Percentiles rank a stretch among this genome's conserved stretches.
phyloP scores from a whole-genome alignment of 2,888 invertebrate species.

The Hypomecis punctinalis region DNA sequence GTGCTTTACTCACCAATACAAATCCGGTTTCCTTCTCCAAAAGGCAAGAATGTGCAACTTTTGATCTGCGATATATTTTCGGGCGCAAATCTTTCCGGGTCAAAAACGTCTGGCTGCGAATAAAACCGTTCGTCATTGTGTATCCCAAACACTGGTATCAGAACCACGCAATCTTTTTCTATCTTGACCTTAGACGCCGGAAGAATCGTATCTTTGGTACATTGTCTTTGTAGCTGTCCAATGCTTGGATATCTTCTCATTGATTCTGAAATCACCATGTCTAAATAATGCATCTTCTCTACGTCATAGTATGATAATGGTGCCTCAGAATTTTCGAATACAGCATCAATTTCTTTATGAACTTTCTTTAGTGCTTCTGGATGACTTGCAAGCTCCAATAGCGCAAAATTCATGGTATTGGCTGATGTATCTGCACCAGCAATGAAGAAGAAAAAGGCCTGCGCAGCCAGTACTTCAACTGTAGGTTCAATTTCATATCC shows the following conservation, averaged over 20 bases:
- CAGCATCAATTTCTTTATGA: slow-evolving; percentile 67
- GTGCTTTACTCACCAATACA: slow-evolving; percentile 73
- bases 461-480: slow-evolving; percentile 68
- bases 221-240: slow-evolving; percentile 59
- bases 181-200: slow-evolving; percentile 57
- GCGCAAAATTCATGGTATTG: slow-evolving; percentile 65
- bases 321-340: slow-evolving; percentile 52
- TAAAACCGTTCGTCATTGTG: slow-evolving; percentile 68
- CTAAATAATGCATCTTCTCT: slow-evolving; percentile 66
- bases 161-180: slow-evolving; percentile 50
- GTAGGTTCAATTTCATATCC: slow-evolving; percentile 60
- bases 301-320: slow-evolving; percentile 60
- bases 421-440: slow-evolving; percentile 78
- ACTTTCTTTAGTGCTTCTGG: slow-evolving; percentile 62
- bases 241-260: slow-evolving; percentile 67
- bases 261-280: slow-evolving; percentile 67
- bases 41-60: slow-evolving; percentile 73
- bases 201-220: slow-evolving; percentile 57
- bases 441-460: slow-evolving; percentile 76
- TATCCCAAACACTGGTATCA: slow-evolving; percentile 60
- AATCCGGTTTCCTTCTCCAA: slow-evolving; percentile 80
- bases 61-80: slow-evolving; percentile 50
- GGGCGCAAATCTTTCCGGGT: slow-evolving; percentile 76
- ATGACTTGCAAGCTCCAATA: slow-evolving; percentile 67
- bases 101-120: slow-evolving; percentile 68